Evolutionary conservation across 1,140 invertebrate species (phyloP), one percentile per base, ranked within the genome.

Genomic region (Nebria ingens): DNA sequence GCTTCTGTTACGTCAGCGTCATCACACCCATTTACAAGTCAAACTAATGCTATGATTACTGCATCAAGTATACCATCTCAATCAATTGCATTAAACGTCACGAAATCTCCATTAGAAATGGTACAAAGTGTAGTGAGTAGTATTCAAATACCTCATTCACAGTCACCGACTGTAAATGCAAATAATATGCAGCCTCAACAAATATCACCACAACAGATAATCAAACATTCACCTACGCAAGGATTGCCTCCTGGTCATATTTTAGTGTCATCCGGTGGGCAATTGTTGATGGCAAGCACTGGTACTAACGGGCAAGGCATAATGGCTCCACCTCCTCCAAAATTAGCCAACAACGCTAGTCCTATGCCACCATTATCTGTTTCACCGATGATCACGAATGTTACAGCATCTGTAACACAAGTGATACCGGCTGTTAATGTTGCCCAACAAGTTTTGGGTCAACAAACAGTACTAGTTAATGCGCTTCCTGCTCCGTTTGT

Each of bases 381-480:
- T 0, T 82, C 82, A 0, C 79, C 78, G 15, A 79, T 84, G 70
- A 77, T 85, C 1, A 86, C 84, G 1, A 84, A 81, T 62, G 85
- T 85, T 0, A 85, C 83, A 1, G 81, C 79, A 12, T 78, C 84
- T 19, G 77, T 86, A 4, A 80, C 79, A 17, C 84, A 84, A 73
- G 79, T 84, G 0, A 80, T 83, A 52, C 78, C 78, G 4, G 74
- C 76, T 1, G 76, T 76, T 64, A 73, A 74, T 52, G 17, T 80
- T 6, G 74, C 78, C 4, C 80, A 80, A 59, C 81, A 82, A 66
- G 76, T 85, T 1, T 71, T 85, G 21, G 81, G 82, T 1, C 87
- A 89, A 64, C 86, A 85, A 15, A 85, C 86, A 0, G 85, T 90
- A 1, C 75, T 93, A 9, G 84, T 92, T 0, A 92, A 92, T 63